phyloP scores from a whole-genome alignment of 2,797 vertebrate genomes.

The Ambastaia sidthimunki region DNA sequence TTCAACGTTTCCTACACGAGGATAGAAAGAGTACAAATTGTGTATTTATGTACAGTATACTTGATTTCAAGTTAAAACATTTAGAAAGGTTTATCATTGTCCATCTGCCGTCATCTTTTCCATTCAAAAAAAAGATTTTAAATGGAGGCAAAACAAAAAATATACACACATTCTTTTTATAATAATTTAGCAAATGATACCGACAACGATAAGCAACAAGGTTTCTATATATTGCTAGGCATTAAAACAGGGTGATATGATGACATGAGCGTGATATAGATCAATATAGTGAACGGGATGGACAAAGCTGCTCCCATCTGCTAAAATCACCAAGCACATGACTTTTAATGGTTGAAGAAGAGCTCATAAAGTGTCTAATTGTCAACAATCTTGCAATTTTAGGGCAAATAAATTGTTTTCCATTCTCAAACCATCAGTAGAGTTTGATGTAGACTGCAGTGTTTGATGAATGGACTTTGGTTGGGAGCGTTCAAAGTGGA shows the following conservation, averaged over 20 bases:
- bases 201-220: conserved; percentile 66
- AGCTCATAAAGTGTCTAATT: conserved; percentile 22
- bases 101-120: conserved; percentile 63
- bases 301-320: conserved; percentile 13
- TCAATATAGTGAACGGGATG: conserved; percentile 12
- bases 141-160: conserved; percentile 67
- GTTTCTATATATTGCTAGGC: conserved; percentile 74
- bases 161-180: conserved; percentile 73
- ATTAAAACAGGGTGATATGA: conserved; percentile 58
- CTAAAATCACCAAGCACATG: background rate
- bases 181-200: conserved; percentile 74
- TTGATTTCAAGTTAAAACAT: conserved; percentile 66
- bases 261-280: conserved; percentile 41
- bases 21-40: conserved; percentile 72
- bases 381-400: conserved; percentile 18
- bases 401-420: background rate
- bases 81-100: conserved; percentile 49
- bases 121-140: conserved; percentile 63
- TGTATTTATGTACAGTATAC: conserved; percentile 59
- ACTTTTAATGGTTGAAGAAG: conserved; percentile 24
- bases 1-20: conserved; percentile 75
- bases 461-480: conserved; percentile 6
- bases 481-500: conserved; percentile 12
- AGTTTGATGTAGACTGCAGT: conserved; percentile 29
- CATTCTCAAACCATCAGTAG: background rate